phyloP scores from a whole-genome alignment of 1,140 invertebrate species.

The Drosophila ananassae region DNA sequence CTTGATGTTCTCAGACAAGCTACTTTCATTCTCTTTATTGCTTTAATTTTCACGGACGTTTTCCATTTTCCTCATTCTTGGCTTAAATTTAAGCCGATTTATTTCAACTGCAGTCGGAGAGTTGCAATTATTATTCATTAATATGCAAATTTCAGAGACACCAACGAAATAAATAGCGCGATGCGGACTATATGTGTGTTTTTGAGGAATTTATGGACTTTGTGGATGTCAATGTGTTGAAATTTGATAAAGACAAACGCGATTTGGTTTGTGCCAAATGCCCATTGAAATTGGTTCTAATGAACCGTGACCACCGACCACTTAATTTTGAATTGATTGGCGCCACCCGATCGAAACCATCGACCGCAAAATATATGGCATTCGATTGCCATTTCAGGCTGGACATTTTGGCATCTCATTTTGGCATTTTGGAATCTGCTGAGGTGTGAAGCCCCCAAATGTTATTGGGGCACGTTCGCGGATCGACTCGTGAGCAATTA shows the following conservation, averaged over 20 bases:
- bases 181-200: neutral
- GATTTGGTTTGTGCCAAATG: constrained; percentile 25
- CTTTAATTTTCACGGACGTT: constrained; percentile 25
- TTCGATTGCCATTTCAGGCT: constrained; percentile 25
- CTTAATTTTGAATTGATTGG: constrained; percentile 65
- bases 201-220: neutral
- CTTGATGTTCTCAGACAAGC: constrained; percentile 9
- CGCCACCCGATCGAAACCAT: constrained; percentile 23
- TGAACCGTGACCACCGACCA: constrained; percentile 48
- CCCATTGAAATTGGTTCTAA: constrained; percentile 65
- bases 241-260: constrained; percentile 1
- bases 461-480: constrained; percentile 72
- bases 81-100: neutral
- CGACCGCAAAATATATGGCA: constrained; percentile 36
- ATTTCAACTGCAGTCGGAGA: neutral
- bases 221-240: neutral
- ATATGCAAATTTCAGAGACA: neutral
- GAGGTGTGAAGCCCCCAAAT: constrained; percentile 69
- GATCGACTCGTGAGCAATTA: constrained; percentile 65
- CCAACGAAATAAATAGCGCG: neutral
- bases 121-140: neutral
- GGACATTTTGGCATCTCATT: constrained; percentile 15
- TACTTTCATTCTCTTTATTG: neutral
- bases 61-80: constrained; percentile 1
- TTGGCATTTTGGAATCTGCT: too few relatives aligned